Conservation (phyloP, 2,113 vertebrate species). For the Porphyrio hochstetteri region DNA sequence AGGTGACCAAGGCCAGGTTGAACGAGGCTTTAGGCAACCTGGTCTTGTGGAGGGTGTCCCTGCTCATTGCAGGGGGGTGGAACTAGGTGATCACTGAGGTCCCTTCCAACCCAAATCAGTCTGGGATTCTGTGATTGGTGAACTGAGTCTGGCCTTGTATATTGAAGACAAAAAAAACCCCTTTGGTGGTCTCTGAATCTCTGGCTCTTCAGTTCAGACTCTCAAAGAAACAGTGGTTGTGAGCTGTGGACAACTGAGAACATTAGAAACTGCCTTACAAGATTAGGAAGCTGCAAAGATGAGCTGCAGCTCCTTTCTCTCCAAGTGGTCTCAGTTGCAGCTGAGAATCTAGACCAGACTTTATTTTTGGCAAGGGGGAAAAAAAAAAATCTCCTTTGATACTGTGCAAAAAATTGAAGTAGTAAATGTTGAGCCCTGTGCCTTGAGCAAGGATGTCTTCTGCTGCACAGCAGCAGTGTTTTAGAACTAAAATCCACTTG, state of each 20-base stretch:
- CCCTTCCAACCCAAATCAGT: too few relatives aligned
- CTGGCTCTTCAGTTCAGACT: not conserved
- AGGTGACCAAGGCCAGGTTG: too few relatives aligned
- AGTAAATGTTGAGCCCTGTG: slow-evolving; percentile 6
- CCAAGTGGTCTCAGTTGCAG: slow-evolving; percentile 20
- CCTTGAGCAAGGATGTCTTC: slow-evolving; percentile 28
- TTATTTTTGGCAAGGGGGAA: slow-evolving; percentile 35
- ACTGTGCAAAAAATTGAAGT: not conserved
- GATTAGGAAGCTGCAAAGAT: slow-evolving; percentile 1
- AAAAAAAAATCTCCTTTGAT: slow-evolving; percentile 46
- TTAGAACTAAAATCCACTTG: slow-evolving; percentile 19
- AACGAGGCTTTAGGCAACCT: too few relatives aligned
- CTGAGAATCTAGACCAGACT: slow-evolving; percentile 37
- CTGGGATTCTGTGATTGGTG: too few relatives aligned
- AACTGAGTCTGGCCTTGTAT: not conserved
- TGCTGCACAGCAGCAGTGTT: not conserved
- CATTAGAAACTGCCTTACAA: not conserved
- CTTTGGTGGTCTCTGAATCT: not conserved
- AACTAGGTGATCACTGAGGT: too few relatives aligned
- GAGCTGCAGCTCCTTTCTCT: slow-evolving; percentile 8
- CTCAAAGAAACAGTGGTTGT: not conserved
- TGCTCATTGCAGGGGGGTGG: too few relatives aligned
- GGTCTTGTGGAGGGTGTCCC: too few relatives aligned
- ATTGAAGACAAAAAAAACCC: not conserved
- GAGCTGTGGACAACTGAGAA: not conserved